Percentiles rank a stretch among this genome's conserved stretches.
These are phyloP conservation scores for Drosophila basisetae DNA, from an alignment of 2,888 invertebrate genomes.

Conservation along the genomic window DNA sequence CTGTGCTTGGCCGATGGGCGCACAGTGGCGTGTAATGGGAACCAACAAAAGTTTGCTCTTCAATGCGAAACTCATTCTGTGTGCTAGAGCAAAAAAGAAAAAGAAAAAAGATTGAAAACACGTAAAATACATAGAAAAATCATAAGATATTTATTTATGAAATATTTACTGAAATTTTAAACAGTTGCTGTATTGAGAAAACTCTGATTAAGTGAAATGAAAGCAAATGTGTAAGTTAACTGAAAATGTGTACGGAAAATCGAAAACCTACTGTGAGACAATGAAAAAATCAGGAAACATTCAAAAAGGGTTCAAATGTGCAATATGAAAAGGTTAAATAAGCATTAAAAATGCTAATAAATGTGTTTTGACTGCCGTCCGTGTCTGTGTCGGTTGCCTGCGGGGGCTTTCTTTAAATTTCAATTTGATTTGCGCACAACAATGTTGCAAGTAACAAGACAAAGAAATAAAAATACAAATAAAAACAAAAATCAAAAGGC, in stretches of 20 bases:
- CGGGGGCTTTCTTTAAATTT: constrained; percentile 35
- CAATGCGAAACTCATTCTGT: constrained; percentile 47
- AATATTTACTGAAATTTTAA: constrained; percentile 36
- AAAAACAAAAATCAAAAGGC: constrained; percentile 24
- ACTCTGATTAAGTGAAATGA: neutral
- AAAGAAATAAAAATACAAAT: constrained; percentile 32
- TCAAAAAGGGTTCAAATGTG: constrained; percentile 52
- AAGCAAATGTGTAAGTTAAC: neutral
- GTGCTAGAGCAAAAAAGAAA: constrained; percentile 1
- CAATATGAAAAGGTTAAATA: constrained; percentile 58
- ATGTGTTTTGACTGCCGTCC: constrained; percentile 30
- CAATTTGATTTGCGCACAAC: constrained; percentile 40
- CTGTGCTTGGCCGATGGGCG: neutral
- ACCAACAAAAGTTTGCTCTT: constrained; percentile 28
- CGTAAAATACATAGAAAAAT: neutral
- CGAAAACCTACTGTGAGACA: constrained; percentile 43
- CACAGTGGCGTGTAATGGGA: constrained; percentile 9
- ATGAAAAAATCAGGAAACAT: constrained; percentile 50
- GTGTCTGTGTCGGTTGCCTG: constrained; percentile 14
- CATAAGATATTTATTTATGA: neutral
- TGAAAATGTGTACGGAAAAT: neutral
- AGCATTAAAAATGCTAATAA: constrained; percentile 72
- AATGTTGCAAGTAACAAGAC: constrained; percentile 38
- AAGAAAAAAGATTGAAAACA: neutral
- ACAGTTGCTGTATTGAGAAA: constrained; percentile 13